These are phyloP conservation scores for Papilio helenus DNA, from an alignment of 1,140 invertebrate genomes.

Conservation along the genomic window DNA sequence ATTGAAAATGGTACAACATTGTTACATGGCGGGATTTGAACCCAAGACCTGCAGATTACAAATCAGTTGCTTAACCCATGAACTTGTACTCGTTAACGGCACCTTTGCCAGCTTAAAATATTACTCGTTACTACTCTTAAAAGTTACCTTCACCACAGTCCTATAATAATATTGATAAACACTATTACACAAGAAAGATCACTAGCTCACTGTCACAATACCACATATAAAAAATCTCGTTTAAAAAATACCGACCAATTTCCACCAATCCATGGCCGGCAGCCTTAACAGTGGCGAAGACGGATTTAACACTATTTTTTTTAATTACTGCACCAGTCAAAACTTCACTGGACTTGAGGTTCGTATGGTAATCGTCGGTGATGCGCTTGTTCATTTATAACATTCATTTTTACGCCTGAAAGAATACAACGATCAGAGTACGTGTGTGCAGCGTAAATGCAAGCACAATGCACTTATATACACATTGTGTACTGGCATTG, in stretches of 20 bases:
- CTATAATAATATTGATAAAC: slow-evolving; percentile 14
- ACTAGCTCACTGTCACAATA: slow-evolving; percentile 55
- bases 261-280: slow-evolving; percentile 77
- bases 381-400: slow-evolving; percentile 77
- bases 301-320: slow-evolving; percentile 48
- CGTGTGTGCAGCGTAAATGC: slow-evolving; percentile 45
- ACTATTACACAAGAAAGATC: slow-evolving; percentile 45
- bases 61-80: no score
- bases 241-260: slow-evolving; percentile 76
- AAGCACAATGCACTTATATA: slow-evolving; percentile 12
- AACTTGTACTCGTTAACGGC: background rate
- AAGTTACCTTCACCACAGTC: slow-evolving; percentile 15
- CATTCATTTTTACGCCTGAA: slow-evolving; percentile 81
- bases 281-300: slow-evolving; percentile 50
- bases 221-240: slow-evolving; percentile 40
- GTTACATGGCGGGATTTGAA: no score
- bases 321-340: slow-evolving; percentile 55
- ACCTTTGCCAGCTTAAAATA: background rate
- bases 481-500: background rate
- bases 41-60: no score
- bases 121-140: background rate
- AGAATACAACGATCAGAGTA: slow-evolving; percentile 47
- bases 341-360: slow-evolving; percentile 65
- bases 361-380: slow-evolving; percentile 74
- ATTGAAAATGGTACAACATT: no score